Evolutionary conservation across 2,888 invertebrate genomes (phyloP).

Genomic region (Cactoblastis cactorum): DNA sequence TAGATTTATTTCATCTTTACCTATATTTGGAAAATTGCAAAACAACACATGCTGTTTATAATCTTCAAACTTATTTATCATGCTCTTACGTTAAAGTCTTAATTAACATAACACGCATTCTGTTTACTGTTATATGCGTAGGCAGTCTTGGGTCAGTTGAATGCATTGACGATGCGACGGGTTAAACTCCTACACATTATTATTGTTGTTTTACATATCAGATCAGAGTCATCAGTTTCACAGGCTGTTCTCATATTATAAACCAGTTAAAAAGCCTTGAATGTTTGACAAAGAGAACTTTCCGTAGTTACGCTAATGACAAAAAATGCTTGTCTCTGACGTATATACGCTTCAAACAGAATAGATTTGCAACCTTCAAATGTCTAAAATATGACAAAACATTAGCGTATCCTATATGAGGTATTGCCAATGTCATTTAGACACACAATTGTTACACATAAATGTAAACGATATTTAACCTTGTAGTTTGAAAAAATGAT

Average conservation of each 20-base stretch:
- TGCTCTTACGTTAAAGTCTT: neutral
- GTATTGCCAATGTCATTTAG: neutral
- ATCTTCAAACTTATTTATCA: neutral
- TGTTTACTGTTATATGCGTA: conserved; percentile 61
- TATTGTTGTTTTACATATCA: conserved; percentile 15
- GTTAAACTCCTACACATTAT: conserved; percentile 44
- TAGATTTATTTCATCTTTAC: no score
- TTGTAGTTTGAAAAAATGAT: neutral
- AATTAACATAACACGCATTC: neutral
- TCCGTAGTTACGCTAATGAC: neutral
- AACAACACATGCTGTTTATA: no score
- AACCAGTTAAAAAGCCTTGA: neutral
- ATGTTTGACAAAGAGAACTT: neutral
- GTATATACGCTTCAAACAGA: neutral
- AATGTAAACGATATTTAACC: no score
- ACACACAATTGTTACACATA: neutral
- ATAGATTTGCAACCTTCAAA: neutral
- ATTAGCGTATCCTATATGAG: neutral
- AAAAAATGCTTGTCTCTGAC: neutral
- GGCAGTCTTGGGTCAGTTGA: conserved; percentile 48
- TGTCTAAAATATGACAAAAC: neutral
- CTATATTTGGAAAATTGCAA: no score
- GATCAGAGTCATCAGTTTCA: neutral
- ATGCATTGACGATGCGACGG: conserved; percentile 43
- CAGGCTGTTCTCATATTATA: neutral